Base-by-base conservation (phyloP, 2,797 vertebrate species). In the Cheracebus regulus region DNA sequence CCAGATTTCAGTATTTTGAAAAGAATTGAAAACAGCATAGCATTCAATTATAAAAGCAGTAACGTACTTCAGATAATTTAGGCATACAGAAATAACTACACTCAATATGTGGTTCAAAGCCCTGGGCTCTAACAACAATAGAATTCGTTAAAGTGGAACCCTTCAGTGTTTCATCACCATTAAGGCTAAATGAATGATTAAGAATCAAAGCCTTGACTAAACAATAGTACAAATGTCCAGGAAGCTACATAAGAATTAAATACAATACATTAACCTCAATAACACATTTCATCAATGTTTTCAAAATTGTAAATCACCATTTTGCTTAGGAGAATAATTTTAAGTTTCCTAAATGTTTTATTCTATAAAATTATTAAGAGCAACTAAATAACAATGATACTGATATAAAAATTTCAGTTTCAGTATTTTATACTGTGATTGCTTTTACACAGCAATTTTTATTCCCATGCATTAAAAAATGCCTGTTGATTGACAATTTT, bases 1-100 rank as follows among this genome's bases (percentile, higher is more conserved):
- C 26, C 88, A 70, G 20, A 79, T 75, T 85, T 91, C 55, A 95
- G 39, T 80, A 92, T 89, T 90, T 92, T 93, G 61, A 24, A 20
- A 78, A 93, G 57, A 92, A 97, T 75, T 95, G 87, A n/a, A 82
- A 97, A 83, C 22, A 86, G 86, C 36, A 55, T 50, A 95, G 86
- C 13, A 92, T 36, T 96, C 64, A 64, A 82, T 67, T 94, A 93
- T 64, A 90, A 92, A 89, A 87, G 55, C 55, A 98, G 44, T 48
- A 86, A 80, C 33, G 57, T 1, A 96, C 52, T 87, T 86, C 14
- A 97, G 88, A 67, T 85, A 88, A 96, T 86, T 93, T 95, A 46
- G 19, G 41, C 88, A 75, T 48, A 76, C 4, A 81, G 44, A 95
- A 97, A 91, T 97, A 95, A 83, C 41, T 46, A 75, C 4, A 44